Conservation (phyloP, 2,888 invertebrate species). For the Molorchus minor region DNA sequence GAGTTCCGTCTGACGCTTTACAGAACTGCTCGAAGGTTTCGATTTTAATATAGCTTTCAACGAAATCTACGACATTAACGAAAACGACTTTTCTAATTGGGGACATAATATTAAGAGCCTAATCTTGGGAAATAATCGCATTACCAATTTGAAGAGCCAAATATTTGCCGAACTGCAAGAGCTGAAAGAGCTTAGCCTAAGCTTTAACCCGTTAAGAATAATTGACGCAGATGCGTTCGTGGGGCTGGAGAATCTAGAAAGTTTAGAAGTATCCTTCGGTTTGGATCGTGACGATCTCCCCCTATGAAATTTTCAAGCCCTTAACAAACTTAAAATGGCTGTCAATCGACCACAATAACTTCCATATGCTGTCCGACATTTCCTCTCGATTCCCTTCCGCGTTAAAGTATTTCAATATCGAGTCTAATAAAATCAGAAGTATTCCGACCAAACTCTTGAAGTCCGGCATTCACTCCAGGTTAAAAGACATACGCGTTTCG, state of each 20-base stretch:
- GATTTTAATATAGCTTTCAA: slow-evolving; percentile 91
- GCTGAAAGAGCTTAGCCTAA: slow-evolving; percentile 87
- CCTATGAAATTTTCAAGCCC: slow-evolving; percentile 78
- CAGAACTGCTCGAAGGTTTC: slow-evolving; percentile 78
- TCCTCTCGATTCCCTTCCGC: slow-evolving; percentile 75
- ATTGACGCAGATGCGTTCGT: slow-evolving; percentile 83
- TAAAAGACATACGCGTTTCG: slow-evolving; percentile 82
- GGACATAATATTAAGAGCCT: slow-evolving; percentile 81
- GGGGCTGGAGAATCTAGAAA: slow-evolving; percentile 80
- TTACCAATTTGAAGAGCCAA: slow-evolving; percentile 75
- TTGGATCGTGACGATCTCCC: slow-evolving; percentile 82
- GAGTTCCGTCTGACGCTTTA: slow-evolving; percentile 75
- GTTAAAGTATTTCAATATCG: slow-evolving; percentile 84
- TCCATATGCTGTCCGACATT: slow-evolving; percentile 76
- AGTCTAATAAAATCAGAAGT: slow-evolving; percentile 81
- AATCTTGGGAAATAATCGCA: slow-evolving; percentile 83
- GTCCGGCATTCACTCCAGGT: slow-evolving; percentile 73
- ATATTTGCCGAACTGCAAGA: slow-evolving; percentile 78
- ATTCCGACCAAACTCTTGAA: slow-evolving; percentile 76
- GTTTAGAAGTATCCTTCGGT: slow-evolving; percentile 86
- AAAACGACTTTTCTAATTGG: slow-evolving; percentile 82
- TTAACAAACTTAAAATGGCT: slow-evolving; percentile 82
- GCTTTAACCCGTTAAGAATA: slow-evolving; percentile 88
- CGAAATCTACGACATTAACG: slow-evolving; percentile 79
- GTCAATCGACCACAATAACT: slow-evolving; percentile 87